Conservation (phyloP, 1,140 invertebrate genomes). For the Phymastichus coffea region DNA sequence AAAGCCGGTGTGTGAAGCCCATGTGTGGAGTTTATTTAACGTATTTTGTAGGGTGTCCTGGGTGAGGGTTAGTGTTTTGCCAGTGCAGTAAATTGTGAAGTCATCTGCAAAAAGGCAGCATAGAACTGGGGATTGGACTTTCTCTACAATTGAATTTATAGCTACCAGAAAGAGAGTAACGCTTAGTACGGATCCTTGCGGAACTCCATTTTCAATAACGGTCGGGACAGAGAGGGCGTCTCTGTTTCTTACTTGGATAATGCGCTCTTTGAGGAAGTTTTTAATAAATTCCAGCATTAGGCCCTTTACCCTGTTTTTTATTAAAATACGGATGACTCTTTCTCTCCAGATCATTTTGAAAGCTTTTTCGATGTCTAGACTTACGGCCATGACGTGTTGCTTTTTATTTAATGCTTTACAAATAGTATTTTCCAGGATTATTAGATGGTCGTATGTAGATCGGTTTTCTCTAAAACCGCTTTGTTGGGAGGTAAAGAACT, state of each 20-base stretch:
- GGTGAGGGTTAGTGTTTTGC: background rate
- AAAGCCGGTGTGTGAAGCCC: too few species aligned
- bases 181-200: constrained; percentile 31
- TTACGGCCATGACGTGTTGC: constrained; percentile 1
- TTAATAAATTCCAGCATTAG: background rate
- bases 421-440: background rate
- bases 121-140: background rate
- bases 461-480: constrained; percentile 7
- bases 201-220: too few species aligned
- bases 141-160: constrained; percentile 17
- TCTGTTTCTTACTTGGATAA: constrained; percentile 16
- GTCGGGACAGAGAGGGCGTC: constrained; percentile 7
- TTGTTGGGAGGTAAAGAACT: background rate
- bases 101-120: constrained; percentile 20
- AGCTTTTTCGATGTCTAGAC: too few species aligned
- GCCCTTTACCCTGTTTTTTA: background rate
- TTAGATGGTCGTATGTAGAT: too few species aligned
- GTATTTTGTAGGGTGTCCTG: constrained; percentile 6
- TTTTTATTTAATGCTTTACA: constrained; percentile 10
- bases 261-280: constrained; percentile 24
- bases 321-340: constrained; percentile 1
- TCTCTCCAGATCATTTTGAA: constrained; percentile 19
- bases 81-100: constrained; percentile 4
- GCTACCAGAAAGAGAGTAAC: constrained; percentile 31
- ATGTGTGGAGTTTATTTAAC: too few species aligned